A percentile compares a stretch with the other conserved stretches of the same genome.
These are phyloP conservation scores for Cephus pygmeus DNA, from an alignment of 2,888 invertebrate species.

Conservation along the genomic window DNA sequence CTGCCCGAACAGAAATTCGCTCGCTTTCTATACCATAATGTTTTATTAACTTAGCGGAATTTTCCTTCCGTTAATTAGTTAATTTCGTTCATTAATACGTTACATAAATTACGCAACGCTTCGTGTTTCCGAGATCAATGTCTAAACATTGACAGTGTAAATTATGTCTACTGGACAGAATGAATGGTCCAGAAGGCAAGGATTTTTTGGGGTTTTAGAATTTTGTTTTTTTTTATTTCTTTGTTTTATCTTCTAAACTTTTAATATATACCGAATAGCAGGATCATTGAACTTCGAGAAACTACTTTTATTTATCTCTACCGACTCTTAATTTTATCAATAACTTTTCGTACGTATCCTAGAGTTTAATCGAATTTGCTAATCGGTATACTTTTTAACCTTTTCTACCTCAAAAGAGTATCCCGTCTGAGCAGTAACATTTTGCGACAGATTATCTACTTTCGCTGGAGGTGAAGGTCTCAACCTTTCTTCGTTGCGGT, in stretches of 20 bases:
- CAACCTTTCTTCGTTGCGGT: constrained; percentile 36
- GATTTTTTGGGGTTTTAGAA: neutral
- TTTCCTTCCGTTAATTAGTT: neutral
- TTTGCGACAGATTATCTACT: constrained; percentile 55
- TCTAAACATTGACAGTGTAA: neutral
- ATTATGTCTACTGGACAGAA: neutral
- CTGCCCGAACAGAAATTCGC: neutral
- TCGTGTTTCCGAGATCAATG: neutral
- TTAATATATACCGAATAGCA: neutral
- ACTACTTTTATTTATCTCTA: neutral
- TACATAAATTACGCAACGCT: neutral
- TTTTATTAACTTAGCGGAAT: neutral
- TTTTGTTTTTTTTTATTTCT: neutral
- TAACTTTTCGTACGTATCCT: neutral
- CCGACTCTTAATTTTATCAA: neutral
- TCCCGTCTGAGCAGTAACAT: constrained; percentile 10
- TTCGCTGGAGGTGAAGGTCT: constrained; percentile 57
- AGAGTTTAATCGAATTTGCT: neutral
- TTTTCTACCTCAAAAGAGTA: neutral
- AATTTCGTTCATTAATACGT: neutral
- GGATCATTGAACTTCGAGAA: neutral
- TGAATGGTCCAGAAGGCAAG: neutral
- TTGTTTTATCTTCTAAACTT: neutral
- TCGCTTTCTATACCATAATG: neutral
- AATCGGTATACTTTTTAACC: neutral